phyloP scores from a whole-genome alignment of 2,797 vertebrate genomes.

The Enteromius unitaeniatus region DNA sequence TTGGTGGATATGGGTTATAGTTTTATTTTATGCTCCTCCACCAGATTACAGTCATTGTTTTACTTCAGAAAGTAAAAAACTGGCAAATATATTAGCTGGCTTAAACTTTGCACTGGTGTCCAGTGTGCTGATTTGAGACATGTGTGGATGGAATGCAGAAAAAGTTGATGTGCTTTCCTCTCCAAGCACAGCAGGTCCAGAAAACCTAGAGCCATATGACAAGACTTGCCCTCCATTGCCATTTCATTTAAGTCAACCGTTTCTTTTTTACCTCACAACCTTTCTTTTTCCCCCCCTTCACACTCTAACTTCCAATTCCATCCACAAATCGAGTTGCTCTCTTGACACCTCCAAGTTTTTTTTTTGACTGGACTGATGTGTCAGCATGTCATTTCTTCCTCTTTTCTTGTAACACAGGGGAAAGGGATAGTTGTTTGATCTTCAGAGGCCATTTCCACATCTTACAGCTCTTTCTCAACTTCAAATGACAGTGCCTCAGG shows the following conservation, averaged over 20 bases:
- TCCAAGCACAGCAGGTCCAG: slow-evolving; percentile 41
- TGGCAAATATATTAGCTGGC: neutral
- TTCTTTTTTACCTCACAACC: slow-evolving; percentile 40
- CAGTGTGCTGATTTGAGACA: slow-evolving; percentile 43
- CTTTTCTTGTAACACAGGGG: slow-evolving; percentile 32
- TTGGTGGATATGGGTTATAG: neutral
- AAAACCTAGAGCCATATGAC: slow-evolving; percentile 44
- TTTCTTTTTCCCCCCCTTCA: slow-evolving; percentile 55
- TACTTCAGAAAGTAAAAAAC: neutral
- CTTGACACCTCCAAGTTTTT: slow-evolving; percentile 60
- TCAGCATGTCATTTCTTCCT: slow-evolving; percentile 31
- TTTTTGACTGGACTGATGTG: slow-evolving; percentile 25
- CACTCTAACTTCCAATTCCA: slow-evolving; percentile 56
- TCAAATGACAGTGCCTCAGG: slow-evolving; percentile 17
- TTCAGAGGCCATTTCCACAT: slow-evolving; percentile 50
- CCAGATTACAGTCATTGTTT: neutral
- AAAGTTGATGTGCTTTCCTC: slow-evolving; percentile 30
- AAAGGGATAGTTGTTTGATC: slow-evolving; percentile 43
- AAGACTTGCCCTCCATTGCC: neutral
- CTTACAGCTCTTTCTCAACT: slow-evolving; percentile 39
- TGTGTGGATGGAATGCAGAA: slow-evolving; percentile 22
- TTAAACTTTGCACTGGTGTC: neutral
- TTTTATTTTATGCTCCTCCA: neutral
- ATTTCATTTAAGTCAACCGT: slow-evolving; percentile 43
- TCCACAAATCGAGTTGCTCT: slow-evolving; percentile 53